Percentiles rank a stretch among this genome's conserved stretches.
Conservation (phyloP, 2,888 invertebrate species). For the Epiblema foenella region DNA sequence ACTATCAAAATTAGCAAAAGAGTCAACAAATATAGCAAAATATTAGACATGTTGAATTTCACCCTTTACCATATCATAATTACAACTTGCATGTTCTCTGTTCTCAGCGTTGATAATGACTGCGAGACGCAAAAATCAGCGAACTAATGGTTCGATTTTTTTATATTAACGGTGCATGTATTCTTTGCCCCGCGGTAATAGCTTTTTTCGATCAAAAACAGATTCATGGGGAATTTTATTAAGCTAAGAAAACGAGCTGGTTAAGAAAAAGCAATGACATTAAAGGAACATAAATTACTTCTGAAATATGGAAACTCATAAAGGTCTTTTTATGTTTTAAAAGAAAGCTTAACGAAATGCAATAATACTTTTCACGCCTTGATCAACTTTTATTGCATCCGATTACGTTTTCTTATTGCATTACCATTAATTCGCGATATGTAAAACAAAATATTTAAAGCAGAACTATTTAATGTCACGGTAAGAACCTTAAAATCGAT, state of each 20-base stretch:
- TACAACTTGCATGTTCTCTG: slow-evolving; percentile 20
- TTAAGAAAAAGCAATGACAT: slow-evolving; percentile 65
- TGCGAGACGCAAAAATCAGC: slow-evolving; percentile 31
- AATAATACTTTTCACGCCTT: slow-evolving; percentile 7
- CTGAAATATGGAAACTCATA: slow-evolving; percentile 54
- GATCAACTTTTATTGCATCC: slow-evolving; percentile 22
- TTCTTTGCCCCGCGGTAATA: slow-evolving; percentile 52
- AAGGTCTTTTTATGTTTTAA: slow-evolving; percentile 34
- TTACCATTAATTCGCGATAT: not conserved
- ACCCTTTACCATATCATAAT: slow-evolving; percentile 25
- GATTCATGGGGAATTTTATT: slow-evolving; percentile 56
- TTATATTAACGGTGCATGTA: slow-evolving; percentile 50
- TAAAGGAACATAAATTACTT: slow-evolving; percentile 70
- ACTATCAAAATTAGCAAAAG: too few species aligned
- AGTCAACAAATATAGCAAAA: too few species aligned
- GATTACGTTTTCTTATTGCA: not conserved
- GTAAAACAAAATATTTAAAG: not conserved
- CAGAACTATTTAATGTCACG: slow-evolving; percentile 3
- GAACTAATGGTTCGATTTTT: slow-evolving; percentile 51
- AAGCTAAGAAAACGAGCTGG: slow-evolving; percentile 56
- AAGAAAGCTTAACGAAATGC: slow-evolving; percentile 31
- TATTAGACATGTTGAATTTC: too few species aligned
- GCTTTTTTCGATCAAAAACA: slow-evolving; percentile 50
- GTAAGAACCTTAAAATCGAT: slow-evolving; percentile 12
- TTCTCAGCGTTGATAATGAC: slow-evolving; percentile 12